phyloP scores from a whole-genome alignment of 92 coral and sea anemone species.

The Galaxea fascicularis region DNA sequence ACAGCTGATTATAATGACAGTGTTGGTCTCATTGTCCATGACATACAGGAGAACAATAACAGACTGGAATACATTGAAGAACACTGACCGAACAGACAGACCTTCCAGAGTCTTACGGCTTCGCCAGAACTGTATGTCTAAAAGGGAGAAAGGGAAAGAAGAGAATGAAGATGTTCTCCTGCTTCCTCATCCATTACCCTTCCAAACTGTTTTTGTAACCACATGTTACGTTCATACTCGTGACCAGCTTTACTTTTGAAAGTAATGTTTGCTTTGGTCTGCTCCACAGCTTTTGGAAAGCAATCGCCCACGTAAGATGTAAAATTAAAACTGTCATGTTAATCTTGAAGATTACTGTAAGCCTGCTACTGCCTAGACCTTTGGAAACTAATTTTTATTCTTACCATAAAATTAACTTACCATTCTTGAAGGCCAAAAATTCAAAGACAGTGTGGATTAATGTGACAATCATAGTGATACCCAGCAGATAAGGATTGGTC shows the following conservation, averaged over 20 bases:
- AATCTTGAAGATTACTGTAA: too few relatives aligned
- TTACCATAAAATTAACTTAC: slow-evolving; percentile 45
- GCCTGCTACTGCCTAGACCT: too few relatives aligned
- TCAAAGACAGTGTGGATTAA: slow-evolving; percentile 98
- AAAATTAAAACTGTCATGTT: too few relatives aligned
- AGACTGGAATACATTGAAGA: slow-evolving; percentile 99
- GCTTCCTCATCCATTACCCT: too few relatives aligned
- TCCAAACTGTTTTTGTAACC: too few relatives aligned
- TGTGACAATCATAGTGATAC: slow-evolving; percentile 89
- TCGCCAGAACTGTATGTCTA: slow-evolving; percentile 99
- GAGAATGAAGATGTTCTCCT: background rate
- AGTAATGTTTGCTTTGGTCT: too few relatives aligned
- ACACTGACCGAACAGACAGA: slow-evolving; percentile 97
- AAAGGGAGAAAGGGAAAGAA: background rate
- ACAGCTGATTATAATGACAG: slow-evolving; percentile 90
- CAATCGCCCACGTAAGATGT: too few relatives aligned
- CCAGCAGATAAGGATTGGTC: slow-evolving; percentile 94
- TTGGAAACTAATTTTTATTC: too few relatives aligned
- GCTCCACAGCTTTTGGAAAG: too few relatives aligned
- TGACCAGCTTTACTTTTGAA: too few relatives aligned
- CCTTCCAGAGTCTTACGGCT: slow-evolving; percentile 98
- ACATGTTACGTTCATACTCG: too few relatives aligned
- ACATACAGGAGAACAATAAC: slow-evolving; percentile 90
- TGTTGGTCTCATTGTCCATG: slow-evolving; percentile 94
- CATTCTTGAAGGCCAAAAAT: slow-evolving; percentile 98